Evolutionary conservation across 1,140 invertebrate species (phyloP).

Genomic region (Anoplolepis gracilipes): DNA sequence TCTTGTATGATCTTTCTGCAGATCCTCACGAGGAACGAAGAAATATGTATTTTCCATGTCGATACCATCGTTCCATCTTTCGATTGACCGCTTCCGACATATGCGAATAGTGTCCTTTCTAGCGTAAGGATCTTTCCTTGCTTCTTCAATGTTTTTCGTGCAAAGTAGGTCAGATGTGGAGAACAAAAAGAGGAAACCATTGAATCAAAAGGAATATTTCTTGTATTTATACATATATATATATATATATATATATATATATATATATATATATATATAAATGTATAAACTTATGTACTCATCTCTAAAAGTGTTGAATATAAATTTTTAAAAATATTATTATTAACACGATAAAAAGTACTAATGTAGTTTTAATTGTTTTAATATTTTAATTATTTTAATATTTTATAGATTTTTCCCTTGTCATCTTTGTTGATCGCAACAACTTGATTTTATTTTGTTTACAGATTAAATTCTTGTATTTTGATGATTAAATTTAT

Average conservation of each 20-base stretch:
- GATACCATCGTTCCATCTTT: not conserved
- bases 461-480: not conserved
- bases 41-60: slow-evolving; percentile 40
- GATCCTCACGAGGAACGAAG: slow-evolving; percentile 19
- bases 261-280: not conserved
- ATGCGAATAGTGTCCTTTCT: not conserved
- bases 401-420: not conserved
- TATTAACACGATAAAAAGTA: not conserved
- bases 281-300: not conserved
- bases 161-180: not conserved
- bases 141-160: slow-evolving; percentile 4
- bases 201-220: not conserved
- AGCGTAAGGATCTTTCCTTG: not conserved
- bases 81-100: not conserved
- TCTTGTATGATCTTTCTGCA: slow-evolving; percentile 25
- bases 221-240: not conserved
- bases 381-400: no score
- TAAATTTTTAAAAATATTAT: not conserved
- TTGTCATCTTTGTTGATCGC: not conserved
- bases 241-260: not conserved
- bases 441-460: not conserved
- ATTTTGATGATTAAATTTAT: not conserved
- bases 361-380: not conserved
- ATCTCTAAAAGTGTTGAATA: not conserved
- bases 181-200: not conserved